Conservation (phyloP, 2,113 vertebrate species). For the Pholis gunnellus region DNA sequence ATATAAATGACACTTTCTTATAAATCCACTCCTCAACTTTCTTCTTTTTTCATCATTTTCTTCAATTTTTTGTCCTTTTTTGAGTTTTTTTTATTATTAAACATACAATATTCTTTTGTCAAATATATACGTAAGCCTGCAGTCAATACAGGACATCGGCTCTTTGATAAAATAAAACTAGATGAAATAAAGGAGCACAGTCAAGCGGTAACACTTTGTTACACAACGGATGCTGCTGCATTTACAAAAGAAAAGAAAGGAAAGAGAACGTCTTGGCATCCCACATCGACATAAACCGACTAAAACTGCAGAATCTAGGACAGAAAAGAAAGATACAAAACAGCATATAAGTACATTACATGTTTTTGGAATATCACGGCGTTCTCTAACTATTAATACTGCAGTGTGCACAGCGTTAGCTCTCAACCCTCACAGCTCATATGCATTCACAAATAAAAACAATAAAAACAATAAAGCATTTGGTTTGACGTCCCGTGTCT, state of each 20-base stretch:
- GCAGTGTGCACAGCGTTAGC: constrained; percentile 63
- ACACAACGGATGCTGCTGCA: constrained; percentile 70
- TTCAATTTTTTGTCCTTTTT: constrained; percentile 59
- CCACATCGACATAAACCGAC: constrained; percentile 50
- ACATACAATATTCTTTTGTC: constrained; percentile 78
- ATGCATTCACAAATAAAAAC: constrained; percentile 31
- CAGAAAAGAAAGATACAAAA: constrained; percentile 66
- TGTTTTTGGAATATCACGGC: constrained; percentile 76
- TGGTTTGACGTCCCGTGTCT: constrained; percentile 44
- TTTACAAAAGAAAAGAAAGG: constrained; percentile 40
- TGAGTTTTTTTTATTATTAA: constrained; percentile 70
- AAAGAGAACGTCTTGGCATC: constrained; percentile 43
- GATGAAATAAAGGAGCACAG: constrained; percentile 72
- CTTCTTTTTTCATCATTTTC: constrained; percentile 55
- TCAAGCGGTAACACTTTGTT: constrained; percentile 78
- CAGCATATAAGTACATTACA: constrained; percentile 67
- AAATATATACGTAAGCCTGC: constrained; percentile 89
- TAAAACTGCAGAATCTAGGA: constrained; percentile 63
- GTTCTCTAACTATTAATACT: constrained; percentile 70
- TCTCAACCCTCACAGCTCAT: constrained; percentile 42
- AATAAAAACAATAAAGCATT: constrained; percentile 44
- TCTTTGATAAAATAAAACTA: constrained; percentile 81
- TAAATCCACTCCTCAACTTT: constrained; percentile 37
- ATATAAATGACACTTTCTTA: constrained; percentile 82
- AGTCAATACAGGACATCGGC: constrained; percentile 92